Conservation (phyloP, 1,140 invertebrate species). For the Drosophila ficusphila region DNA sequence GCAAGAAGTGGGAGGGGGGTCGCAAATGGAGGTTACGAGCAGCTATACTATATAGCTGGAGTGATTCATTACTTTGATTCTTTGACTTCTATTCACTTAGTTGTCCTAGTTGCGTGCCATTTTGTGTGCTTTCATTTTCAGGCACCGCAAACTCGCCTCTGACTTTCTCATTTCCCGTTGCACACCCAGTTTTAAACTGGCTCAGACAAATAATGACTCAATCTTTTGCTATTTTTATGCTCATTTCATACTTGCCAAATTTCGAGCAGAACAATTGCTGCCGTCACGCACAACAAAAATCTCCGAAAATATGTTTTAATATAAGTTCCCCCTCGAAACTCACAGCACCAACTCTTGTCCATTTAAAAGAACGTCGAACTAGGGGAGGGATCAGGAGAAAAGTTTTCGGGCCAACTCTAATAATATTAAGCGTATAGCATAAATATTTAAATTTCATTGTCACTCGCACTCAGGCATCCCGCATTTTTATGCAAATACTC, state of each 20-base stretch:
- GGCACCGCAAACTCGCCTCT: constrained; percentile 4
- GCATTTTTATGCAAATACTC: constrained; percentile 78
- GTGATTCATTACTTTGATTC: constrained; percentile 81
- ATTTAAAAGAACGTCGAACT: constrained; percentile 17
- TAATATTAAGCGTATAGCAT: constrained; percentile 82
- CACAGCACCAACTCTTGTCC: background rate
- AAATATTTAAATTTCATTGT: constrained; percentile 83
- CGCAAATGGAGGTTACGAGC: background rate
- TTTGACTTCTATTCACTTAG: constrained; percentile 76
- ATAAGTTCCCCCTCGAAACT: constrained; percentile 54
- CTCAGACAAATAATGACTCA: constrained; percentile 67
- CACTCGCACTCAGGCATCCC: constrained; percentile 64
- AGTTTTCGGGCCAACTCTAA: constrained; percentile 67
- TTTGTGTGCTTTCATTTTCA: constrained; percentile 63
- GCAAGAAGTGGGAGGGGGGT: background rate
- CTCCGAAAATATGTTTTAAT: constrained; percentile 78
- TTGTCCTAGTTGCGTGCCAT: constrained; percentile 60
- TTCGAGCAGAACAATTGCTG: constrained; percentile 25
- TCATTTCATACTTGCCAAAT: constrained; percentile 49
- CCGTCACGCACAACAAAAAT: constrained; percentile 63
- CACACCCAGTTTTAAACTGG: constrained; percentile 45
- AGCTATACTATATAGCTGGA: constrained; percentile 20
- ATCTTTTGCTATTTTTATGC: constrained; percentile 78
- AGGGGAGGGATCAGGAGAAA: constrained; percentile 16
- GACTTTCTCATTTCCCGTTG: constrained; percentile 31